A percentile compares a stretch with the other conserved stretches of the same genome.
These are phyloP conservation scores for Trogon surrucura DNA, from an alignment of 2,113 vertebrate species.

Conservation along the genomic window DNA sequence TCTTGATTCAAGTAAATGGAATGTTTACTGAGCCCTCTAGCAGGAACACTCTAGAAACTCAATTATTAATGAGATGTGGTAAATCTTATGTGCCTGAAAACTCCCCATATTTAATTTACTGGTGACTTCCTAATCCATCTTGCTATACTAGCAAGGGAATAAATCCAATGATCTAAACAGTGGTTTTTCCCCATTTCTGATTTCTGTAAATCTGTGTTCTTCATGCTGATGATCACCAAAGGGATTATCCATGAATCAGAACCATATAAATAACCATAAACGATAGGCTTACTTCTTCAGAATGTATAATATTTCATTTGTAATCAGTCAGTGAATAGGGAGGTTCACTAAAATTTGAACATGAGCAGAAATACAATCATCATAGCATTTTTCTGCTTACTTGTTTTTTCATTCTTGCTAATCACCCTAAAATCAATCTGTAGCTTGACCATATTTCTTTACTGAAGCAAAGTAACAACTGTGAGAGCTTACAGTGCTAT, in stretches of 20 bases:
- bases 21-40: conserved; percentile 1
- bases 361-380: neutral
- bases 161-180: neutral
- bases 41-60: neutral
- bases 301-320: neutral
- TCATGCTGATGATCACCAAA: neutral
- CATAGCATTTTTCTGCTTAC: neutral
- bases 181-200: neutral
- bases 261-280: neutral
- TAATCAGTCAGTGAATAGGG: neutral
- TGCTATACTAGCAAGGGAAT: neutral
- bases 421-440: neutral
- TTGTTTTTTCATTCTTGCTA: neutral
- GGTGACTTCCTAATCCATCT: neutral
- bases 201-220: neutral
- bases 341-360: neutral
- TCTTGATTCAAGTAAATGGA: neutral
- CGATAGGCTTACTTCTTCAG: neutral
- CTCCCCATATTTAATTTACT: conserved; percentile 7
- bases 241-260: neutral
- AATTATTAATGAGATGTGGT: conserved; percentile 17
- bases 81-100: conserved; percentile 11
- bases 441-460: neutral
- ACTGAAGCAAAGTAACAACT: neutral
- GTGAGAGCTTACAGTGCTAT: neutral